Percentiles rank a stretch among this genome's conserved stretches.
Conservation (phyloP, 1,140 invertebrate genomes). For the Diorhabda elongata region DNA sequence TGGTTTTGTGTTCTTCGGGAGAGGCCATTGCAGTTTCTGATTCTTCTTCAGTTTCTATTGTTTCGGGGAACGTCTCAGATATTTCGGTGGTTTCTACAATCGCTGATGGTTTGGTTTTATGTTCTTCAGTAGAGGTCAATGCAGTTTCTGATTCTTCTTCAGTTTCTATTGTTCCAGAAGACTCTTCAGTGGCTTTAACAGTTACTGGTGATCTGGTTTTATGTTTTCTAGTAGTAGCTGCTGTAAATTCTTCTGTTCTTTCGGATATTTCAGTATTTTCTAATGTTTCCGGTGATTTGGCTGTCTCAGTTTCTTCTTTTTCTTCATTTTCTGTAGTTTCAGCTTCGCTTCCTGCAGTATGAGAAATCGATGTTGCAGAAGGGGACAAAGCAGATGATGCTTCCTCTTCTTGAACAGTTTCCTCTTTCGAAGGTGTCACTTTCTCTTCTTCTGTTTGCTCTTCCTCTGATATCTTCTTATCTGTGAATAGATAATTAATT, state of each 20-base stretch:
- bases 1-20: neutral
- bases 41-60: neutral
- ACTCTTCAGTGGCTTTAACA: neutral
- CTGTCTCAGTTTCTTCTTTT: neutral
- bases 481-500: too few relatives aligned
- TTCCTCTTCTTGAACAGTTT: too few relatives aligned
- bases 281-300: neutral
- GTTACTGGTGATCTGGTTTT: neutral
- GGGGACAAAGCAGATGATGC: too few relatives aligned
- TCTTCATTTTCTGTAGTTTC: neutral
- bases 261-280: neutral
- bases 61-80: neutral
- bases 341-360: neutral
- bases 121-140: neutral
- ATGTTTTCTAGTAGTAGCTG: neutral
- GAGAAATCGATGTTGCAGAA: too few relatives aligned
- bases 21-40: neutral
- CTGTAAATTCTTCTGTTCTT: neutral
- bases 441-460: too few relatives aligned
- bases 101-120: neutral
- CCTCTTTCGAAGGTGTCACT: too few relatives aligned
- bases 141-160: neutral
- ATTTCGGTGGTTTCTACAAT: neutral
- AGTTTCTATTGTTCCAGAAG: neutral
- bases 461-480: too few relatives aligned